phyloP scores from a whole-genome alignment of 2,888 invertebrate genomes.

The Polyploca ridens region DNA sequence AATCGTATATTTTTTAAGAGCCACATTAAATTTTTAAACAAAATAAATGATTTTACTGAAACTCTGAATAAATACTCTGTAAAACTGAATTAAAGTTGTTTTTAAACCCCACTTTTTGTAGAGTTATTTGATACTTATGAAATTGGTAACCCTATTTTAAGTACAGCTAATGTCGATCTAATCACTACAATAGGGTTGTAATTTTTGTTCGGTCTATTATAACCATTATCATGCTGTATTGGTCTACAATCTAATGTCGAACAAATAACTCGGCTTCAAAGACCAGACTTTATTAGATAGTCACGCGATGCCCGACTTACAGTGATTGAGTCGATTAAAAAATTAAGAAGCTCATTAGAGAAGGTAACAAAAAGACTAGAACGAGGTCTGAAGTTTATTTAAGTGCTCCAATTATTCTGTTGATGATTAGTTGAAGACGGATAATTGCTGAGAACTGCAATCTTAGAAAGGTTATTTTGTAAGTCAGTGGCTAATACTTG shows the following conservation, averaged over 20 bases:
- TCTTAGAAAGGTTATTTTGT: background rate
- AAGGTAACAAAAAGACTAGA: conserved; percentile 10
- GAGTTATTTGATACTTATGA: background rate
- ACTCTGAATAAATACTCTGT: background rate
- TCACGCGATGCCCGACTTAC: conserved; percentile 30
- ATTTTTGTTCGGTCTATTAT: conserved; percentile 23
- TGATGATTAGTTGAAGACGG: background rate
- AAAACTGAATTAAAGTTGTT: background rate
- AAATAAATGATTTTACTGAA: too few relatives aligned
- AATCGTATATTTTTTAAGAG: conserved; percentile 9
- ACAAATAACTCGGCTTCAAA: conserved; percentile 11
- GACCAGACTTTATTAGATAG: conserved; percentile 16
- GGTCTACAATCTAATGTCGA: conserved; percentile 17
- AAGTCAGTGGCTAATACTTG: background rate
- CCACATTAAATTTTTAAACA: too few relatives aligned
- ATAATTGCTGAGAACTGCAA: background rate
- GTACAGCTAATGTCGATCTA: conserved; percentile 41
- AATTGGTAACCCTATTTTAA: conserved; percentile 26
- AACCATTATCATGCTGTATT: conserved; percentile 26
- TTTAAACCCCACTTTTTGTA: background rate
- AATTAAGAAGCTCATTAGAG: conserved; percentile 16
- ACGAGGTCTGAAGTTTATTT: background rate
- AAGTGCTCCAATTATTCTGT: background rate
- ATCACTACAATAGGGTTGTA: conserved; percentile 35
- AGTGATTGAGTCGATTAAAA: conserved; percentile 10